These are phyloP conservation scores for Diadema setosum DNA, from an alignment of 35 echinoderm and acorn worm species.

Conservation along the genomic window DNA sequence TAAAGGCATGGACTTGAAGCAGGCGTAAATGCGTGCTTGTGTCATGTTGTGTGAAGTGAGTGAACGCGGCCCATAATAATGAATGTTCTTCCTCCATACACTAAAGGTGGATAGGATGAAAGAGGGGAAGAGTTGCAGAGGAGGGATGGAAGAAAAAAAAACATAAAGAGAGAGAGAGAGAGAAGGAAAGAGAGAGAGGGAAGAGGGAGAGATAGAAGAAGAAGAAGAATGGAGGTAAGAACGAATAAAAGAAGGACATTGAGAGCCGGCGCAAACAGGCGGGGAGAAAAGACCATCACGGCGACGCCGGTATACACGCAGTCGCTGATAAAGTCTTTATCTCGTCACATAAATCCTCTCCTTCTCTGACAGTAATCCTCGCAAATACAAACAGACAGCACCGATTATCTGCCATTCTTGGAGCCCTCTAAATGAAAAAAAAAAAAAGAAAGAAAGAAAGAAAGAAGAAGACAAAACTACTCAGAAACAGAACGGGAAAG, in stretches of 20 bases:
- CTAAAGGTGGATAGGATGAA: no score
- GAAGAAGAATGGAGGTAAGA: background rate
- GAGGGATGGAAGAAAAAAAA: background rate
- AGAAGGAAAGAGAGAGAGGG: background rate
- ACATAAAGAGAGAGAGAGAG: background rate
- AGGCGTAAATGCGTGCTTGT: background rate
- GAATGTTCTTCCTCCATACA: no score
- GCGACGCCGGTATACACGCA: background rate
- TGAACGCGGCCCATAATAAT: no score
- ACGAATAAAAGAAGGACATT: background rate
- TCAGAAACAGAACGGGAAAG: background rate
- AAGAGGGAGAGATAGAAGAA: background rate
- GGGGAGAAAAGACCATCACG: background rate
- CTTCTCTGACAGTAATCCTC: background rate
- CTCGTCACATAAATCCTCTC: background rate
- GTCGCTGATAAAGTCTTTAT: background rate
- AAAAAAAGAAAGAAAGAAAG: background rate
- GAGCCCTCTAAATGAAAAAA: background rate
- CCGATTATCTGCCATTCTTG: background rate
- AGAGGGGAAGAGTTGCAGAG: background rate
- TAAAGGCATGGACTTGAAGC: background rate
- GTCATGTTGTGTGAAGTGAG: background rate
- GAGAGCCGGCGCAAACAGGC: background rate
- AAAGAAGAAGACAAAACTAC: background rate
- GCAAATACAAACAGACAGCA: background rate